A percentile compares a stretch with the other conserved stretches of the same genome.
phyloP scores from a whole-genome alignment of 2,797 vertebrate genomes.

The Caiman crocodilus region DNA sequence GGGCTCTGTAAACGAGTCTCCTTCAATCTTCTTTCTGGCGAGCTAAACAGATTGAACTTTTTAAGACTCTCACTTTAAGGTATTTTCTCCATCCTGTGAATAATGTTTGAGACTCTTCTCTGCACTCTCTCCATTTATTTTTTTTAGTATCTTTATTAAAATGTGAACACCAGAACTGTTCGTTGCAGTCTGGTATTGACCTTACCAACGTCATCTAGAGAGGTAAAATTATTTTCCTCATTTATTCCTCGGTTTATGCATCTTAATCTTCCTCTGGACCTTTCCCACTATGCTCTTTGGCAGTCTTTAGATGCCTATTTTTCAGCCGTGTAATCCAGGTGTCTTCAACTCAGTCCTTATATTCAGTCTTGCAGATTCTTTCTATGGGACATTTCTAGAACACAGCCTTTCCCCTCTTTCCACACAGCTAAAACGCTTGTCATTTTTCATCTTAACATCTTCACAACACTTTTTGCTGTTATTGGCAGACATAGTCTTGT shows the following conservation, averaged over 20 bases:
- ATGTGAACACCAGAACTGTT: constrained; percentile 50
- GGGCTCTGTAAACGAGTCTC: constrained; percentile 53
- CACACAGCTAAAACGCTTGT: not conserved
- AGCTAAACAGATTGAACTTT: constrained; percentile 33
- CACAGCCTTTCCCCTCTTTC: not conserved
- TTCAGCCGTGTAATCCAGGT: not conserved
- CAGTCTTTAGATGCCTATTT: not conserved
- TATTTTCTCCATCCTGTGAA: constrained; percentile 3
- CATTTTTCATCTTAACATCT: too few species aligned
- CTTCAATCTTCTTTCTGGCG: constrained; percentile 47
- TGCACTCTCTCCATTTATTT: constrained; percentile 19
- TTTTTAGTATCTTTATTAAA: constrained; percentile 3
- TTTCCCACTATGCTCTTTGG: constrained; percentile 21
- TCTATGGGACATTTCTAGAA: constrained; percentile 25
- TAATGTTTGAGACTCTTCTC: constrained; percentile 58
- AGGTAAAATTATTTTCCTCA: constrained; percentile 46
- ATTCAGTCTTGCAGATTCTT: constrained; percentile 23
- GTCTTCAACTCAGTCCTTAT: not conserved
- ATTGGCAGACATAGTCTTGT: too few species aligned
- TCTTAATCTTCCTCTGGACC: constrained; percentile 3
- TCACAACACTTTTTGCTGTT: too few species aligned
- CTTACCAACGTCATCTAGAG: constrained; percentile 54
- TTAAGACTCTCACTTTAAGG: constrained; percentile 7
- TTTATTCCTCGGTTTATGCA: not conserved
- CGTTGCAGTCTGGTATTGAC: constrained; percentile 28